Evolutionary conservation across 2,113 vertebrate species (phyloP).

Genomic region (Artemisiospiza belli): DNA sequence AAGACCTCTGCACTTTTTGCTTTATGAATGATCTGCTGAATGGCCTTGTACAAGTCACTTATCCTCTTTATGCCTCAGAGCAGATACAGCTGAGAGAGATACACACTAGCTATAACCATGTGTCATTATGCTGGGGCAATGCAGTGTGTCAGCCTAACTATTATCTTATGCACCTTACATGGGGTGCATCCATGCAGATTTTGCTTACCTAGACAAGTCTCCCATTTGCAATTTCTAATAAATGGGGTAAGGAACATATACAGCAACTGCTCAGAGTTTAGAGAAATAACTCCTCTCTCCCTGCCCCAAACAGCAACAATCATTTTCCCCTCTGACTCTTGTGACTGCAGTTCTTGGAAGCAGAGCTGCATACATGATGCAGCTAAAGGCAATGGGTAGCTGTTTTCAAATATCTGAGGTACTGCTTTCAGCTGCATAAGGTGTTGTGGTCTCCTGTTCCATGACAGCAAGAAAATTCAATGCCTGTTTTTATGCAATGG

Average conservation of each 20-base stretch:
- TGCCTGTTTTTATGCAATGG: background rate
- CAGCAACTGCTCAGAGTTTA: background rate
- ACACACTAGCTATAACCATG: background rate
- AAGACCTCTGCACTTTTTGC: background rate
- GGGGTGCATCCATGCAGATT: background rate
- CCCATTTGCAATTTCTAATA: background rate
- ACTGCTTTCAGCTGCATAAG: background rate
- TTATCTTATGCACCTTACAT: background rate
- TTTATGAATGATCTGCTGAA: slow-evolving; percentile 16
- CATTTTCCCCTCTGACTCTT: background rate
- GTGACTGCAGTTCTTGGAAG: background rate
- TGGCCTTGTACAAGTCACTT: slow-evolving; percentile 40
- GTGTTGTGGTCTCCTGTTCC: background rate
- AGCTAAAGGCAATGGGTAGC: background rate
- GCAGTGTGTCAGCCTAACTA: background rate
- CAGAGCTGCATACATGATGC: background rate
- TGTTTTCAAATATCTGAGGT: background rate
- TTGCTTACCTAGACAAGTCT: slow-evolving; percentile 22
- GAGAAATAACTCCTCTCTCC: background rate
- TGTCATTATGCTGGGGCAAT: background rate
- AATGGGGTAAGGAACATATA: background rate
- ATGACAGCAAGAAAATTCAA: background rate
- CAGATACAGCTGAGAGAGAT: slow-evolving; percentile 16
- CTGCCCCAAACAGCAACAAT: background rate
- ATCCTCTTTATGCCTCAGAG: slow-evolving; percentile 27